Percentiles rank a stretch among this genome's conserved stretches.
Conservation (phyloP, 2,113 vertebrate species). For the Forbesichthys agassizii region DNA sequence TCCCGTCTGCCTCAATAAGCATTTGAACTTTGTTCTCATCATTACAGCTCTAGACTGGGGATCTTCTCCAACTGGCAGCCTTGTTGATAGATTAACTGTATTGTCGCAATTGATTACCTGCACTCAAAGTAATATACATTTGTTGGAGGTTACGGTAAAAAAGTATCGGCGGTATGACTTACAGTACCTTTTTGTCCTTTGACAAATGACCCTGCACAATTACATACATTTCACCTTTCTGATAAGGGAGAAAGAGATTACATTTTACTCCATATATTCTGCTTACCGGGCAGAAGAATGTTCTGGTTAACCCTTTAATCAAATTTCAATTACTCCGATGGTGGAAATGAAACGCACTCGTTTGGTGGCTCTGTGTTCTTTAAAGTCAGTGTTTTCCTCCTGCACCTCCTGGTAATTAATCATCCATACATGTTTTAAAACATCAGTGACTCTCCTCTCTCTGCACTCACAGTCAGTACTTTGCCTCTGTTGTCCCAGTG, state of each 20-base stretch:
- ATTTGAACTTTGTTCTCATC: slow-evolving; percentile 71
- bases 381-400: slow-evolving; percentile 72
- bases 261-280: slow-evolving; percentile 67
- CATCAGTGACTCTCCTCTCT: slow-evolving; percentile 65
- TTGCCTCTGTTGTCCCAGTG: slow-evolving; percentile 69
- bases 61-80: slow-evolving; percentile 68
- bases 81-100: slow-evolving; percentile 75
- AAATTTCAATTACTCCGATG: slow-evolving; percentile 75
- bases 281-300: slow-evolving; percentile 68
- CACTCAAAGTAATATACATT: slow-evolving; percentile 67
- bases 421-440: slow-evolving; percentile 77
- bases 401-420: slow-evolving; percentile 75
- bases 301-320: slow-evolving; percentile 73
- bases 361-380: slow-evolving; percentile 65
- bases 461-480: slow-evolving; percentile 53
- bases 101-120: slow-evolving; percentile 68
- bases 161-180: slow-evolving; percentile 62
- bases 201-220: slow-evolving; percentile 66
- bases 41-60: slow-evolving; percentile 72
- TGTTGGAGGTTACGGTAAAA: slow-evolving; percentile 72
- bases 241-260: slow-evolving; percentile 55
- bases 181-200: slow-evolving; percentile 67
- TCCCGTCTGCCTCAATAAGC: no score
- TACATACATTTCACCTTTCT: slow-evolving; percentile 61
- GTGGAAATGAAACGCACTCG: slow-evolving; percentile 59